Evolutionary conservation across 2,113 vertebrate genomes (phyloP).

Genomic region (Ancistrus triradiatus): DNA sequence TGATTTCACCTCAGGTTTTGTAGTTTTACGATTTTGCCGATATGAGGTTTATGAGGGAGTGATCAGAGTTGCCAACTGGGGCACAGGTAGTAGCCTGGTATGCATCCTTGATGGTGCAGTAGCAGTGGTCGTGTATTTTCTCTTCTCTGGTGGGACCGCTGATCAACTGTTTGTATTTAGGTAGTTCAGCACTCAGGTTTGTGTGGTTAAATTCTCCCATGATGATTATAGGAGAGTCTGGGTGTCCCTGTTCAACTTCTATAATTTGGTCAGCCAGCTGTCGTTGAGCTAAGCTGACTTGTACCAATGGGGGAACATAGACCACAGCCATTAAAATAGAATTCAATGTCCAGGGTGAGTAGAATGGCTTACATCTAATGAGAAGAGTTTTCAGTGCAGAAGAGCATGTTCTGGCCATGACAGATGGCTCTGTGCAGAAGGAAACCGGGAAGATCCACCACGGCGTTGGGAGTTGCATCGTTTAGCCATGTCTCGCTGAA

Average conservation of each 20-base stretch:
- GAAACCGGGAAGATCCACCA: neutral
- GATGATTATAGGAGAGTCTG: neutral
- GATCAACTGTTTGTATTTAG: slow-evolving; percentile 13
- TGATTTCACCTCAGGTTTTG: neutral
- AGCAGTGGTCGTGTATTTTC: neutral
- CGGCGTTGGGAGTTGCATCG: neutral
- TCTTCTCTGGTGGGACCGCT: neutral
- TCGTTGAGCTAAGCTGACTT: neutral
- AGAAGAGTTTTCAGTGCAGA: neutral
- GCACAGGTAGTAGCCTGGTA: neutral
- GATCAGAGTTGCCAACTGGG: neutral
- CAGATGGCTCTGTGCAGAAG: neutral
- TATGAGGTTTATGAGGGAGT: neutral
- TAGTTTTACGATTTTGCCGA: neutral
- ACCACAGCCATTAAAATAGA: neutral
- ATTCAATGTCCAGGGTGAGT: neutral
- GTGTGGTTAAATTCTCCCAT: neutral
- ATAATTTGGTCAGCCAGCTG: slow-evolving; percentile 1
- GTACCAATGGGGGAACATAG: neutral
- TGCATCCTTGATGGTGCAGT: neutral
- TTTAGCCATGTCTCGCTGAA: slow-evolving; percentile 1
- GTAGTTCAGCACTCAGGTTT: neutral
- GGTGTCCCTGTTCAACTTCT: neutral
- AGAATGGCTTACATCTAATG: slow-evolving; percentile 1
- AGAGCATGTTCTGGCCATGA: neutral